Conservation (phyloP, 2,113 vertebrate species). For the Lanius ludovicianus region DNA sequence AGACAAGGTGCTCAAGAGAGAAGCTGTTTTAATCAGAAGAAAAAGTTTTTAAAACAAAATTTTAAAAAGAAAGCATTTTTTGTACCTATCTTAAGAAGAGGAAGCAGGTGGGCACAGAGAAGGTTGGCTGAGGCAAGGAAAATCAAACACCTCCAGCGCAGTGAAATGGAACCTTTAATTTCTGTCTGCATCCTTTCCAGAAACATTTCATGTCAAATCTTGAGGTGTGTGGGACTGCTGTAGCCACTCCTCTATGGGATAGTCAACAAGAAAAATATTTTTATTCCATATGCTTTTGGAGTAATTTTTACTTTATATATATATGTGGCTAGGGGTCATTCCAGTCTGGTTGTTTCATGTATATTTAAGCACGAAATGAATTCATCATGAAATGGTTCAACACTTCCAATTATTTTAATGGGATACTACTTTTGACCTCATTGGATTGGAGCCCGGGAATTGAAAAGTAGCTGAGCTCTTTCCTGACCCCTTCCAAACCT, state of each 20-base stretch:
- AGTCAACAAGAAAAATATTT: neutral
- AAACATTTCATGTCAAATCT: neutral
- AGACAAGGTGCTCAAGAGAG: neutral
- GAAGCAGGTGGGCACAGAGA: neutral
- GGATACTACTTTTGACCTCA: neutral
- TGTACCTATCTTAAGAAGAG: neutral
- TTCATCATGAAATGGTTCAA: slow-evolving; percentile 50
- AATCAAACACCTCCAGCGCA: neutral
- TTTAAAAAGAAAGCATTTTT: neutral
- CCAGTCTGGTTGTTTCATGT: neutral
- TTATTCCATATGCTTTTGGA: neutral
- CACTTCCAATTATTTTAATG: slow-evolving; percentile 64
- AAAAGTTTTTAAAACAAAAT: neutral
- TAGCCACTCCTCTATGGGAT: neutral
- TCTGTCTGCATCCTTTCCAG: neutral
- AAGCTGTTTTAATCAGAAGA: neutral
- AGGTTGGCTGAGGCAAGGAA: neutral
- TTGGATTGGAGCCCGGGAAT: slow-evolving; percentile 41
- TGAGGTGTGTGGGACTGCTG: neutral
- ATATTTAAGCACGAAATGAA: slow-evolving; percentile 39
- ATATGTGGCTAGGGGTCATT: slow-evolving; percentile 5
- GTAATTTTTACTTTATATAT: neutral
- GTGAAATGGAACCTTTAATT: neutral
- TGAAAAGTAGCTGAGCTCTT: slow-evolving; percentile 10
- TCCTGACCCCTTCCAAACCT: neutral